Percentiles rank a stretch among this genome's conserved stretches.
phyloP scores from a whole-genome alignment of 2,888 invertebrate species.

The Ectobius pallidus region DNA sequence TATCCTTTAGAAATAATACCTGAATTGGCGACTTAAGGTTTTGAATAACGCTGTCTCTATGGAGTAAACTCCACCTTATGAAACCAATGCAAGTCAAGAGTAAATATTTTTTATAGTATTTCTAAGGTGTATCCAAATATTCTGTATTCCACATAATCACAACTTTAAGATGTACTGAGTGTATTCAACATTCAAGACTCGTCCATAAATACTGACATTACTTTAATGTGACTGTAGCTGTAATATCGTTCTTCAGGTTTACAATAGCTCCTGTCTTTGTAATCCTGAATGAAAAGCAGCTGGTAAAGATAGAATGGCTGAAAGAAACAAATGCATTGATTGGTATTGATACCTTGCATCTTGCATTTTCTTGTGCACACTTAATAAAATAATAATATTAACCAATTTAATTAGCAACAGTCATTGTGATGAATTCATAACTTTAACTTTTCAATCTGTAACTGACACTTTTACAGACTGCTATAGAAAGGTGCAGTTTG shows the following conservation, averaged over 20 bases:
- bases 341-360: conserved; percentile 38
- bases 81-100: background rate
- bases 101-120: no score
- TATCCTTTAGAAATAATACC: conserved; percentile 36
- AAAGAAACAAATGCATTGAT: conserved; percentile 40
- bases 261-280: background rate
- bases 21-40: conserved; percentile 31
- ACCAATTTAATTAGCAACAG: conserved; percentile 20
- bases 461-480: conserved; percentile 41
- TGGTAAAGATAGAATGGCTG: background rate
- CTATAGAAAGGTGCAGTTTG: conserved; percentile 59
- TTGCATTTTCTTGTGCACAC: conserved; percentile 38
- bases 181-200: no score
- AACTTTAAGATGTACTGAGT: no score
- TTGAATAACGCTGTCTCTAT: conserved; percentile 49
- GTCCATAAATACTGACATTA: background rate
- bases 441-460: conserved; percentile 38
- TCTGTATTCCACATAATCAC: no score
- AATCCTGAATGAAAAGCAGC: no score
- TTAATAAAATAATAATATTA: conserved; percentile 35
- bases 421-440: conserved; percentile 28
- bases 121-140: no score
- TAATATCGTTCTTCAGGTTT: background rate
- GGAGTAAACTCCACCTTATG: conserved; percentile 60
- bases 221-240: conserved; percentile 13